phyloP scores from a whole-genome alignment of 2,113 vertebrate species.

The Carettochelys insculpta region DNA sequence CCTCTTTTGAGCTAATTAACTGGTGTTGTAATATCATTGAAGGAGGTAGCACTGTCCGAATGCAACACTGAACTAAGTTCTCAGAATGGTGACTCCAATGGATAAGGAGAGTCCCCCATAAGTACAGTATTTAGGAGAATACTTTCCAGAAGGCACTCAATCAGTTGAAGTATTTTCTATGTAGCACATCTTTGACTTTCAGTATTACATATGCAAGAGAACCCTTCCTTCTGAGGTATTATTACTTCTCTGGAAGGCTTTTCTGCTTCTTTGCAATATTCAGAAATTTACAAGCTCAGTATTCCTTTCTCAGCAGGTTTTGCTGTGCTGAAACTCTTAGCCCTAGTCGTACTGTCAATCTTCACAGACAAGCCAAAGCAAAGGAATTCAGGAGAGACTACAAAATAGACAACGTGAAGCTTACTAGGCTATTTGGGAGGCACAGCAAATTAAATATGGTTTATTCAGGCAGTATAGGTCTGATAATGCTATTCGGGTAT shows the following conservation, averaged over 20 bases:
- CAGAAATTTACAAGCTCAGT: slow-evolving; percentile 24
- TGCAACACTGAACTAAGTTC: not conserved
- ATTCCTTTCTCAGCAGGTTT: not conserved
- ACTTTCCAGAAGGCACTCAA: not conserved
- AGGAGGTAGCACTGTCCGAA: not conserved
- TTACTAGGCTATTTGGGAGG: slow-evolving; percentile 46
- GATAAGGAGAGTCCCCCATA: not conserved
- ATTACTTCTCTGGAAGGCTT: slow-evolving; percentile 39
- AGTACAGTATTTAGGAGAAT: not conserved
- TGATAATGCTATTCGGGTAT: slow-evolving; percentile 23
- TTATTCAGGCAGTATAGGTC: slow-evolving; percentile 42
- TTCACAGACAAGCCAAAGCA: slow-evolving; percentile 46
- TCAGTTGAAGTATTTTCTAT: not conserved
- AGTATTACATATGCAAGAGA: slow-evolving; percentile 7
- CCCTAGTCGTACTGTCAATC: not conserved
- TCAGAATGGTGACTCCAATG: not conserved
- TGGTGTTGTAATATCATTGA: not conserved
- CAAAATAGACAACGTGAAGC: slow-evolving; percentile 2
- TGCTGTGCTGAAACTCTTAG: slow-evolving; percentile 10
- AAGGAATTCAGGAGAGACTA: slow-evolving; percentile 45
- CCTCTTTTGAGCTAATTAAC: not conserved
- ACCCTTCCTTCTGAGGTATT: not conserved
- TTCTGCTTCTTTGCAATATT: slow-evolving; percentile 15
- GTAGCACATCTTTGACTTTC: not conserved
- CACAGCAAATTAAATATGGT: slow-evolving; percentile 51